phyloP scores from a whole-genome alignment of 2,113 vertebrate genomes.

The Nothocercus nigrocapillus region DNA sequence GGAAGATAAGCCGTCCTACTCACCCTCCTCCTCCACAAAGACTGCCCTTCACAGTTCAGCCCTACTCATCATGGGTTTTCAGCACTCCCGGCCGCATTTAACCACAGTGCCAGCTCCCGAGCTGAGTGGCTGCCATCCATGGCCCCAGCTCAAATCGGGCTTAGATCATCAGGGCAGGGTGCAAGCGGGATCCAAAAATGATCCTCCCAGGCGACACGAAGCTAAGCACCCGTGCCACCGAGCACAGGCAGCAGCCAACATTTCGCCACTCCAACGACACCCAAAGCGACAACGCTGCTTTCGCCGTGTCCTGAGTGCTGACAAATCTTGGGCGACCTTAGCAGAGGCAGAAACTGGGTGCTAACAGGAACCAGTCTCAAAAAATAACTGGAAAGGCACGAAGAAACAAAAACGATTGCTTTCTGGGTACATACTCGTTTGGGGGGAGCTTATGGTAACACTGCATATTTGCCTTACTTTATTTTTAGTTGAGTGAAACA shows the following conservation, averaged over 20 bases:
- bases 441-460: not conserved
- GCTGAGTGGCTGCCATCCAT: not conserved
- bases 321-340: not conserved
- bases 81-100: not conserved
- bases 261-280: not conserved
- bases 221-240: not conserved
- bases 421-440: not conserved
- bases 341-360: not conserved
- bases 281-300: fast-evolving
- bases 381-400: not conserved
- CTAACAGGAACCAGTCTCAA: not conserved
- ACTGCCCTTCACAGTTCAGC: not conserved
- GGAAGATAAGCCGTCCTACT: not conserved
- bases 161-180: not conserved
- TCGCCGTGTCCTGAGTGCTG: not conserved
- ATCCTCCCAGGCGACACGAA: not conserved
- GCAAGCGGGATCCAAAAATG: not conserved
- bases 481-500: not conserved
- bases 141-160: not conserved
- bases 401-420: not conserved
- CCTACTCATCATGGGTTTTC: fast-evolving
- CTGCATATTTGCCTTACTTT: not conserved
- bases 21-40: not conserved
- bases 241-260: not conserved
- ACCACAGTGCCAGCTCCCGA: not conserved